Conservation (phyloP, 2,113 vertebrate species). For the Pseudorasbora parva region DNA sequence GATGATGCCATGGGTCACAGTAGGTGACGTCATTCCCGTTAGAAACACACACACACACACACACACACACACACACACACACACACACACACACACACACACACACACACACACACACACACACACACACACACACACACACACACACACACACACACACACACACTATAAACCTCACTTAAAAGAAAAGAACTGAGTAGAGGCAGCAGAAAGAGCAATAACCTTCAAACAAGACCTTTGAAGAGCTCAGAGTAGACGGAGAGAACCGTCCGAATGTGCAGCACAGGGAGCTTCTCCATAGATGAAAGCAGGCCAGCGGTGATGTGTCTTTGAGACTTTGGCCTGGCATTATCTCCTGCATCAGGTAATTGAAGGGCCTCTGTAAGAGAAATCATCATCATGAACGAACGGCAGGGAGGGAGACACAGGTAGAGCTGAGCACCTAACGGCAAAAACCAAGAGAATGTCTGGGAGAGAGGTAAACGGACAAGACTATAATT, state of each 20-base stretch:
- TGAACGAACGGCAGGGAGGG: constrained; percentile 1
- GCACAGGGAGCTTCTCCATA: constrained; percentile 60
- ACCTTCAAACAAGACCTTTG: constrained; percentile 36
- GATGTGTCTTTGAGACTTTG: constrained; percentile 66
- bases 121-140: too few species aligned
- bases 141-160: not conserved
- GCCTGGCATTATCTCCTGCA: constrained; percentile 72
- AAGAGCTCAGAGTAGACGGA: constrained; percentile 11
- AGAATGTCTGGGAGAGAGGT: too few species aligned
- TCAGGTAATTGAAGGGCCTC: constrained; percentile 76
- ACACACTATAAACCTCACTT: not conserved
- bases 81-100: not conserved
- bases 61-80: not conserved
- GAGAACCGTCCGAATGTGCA: constrained; percentile 39
- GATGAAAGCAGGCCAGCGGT: constrained; percentile 70
- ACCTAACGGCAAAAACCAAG: too few species aligned
- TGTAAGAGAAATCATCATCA: constrained; percentile 30
- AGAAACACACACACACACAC: not conserved
- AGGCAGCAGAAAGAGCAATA: constrained; percentile 11
- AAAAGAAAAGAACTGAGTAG: constrained; percentile 3
- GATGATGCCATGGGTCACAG: not conserved
- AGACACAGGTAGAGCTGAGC: not conserved
- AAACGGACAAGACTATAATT: not conserved
- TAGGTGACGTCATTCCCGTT: not conserved
- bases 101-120: too few species aligned